Evolutionary conservation across 2,113 vertebrate genomes (phyloP), one percentile per base, ranked within the genome.

Genomic region (Telmatochromis bifrenatus): DNA sequence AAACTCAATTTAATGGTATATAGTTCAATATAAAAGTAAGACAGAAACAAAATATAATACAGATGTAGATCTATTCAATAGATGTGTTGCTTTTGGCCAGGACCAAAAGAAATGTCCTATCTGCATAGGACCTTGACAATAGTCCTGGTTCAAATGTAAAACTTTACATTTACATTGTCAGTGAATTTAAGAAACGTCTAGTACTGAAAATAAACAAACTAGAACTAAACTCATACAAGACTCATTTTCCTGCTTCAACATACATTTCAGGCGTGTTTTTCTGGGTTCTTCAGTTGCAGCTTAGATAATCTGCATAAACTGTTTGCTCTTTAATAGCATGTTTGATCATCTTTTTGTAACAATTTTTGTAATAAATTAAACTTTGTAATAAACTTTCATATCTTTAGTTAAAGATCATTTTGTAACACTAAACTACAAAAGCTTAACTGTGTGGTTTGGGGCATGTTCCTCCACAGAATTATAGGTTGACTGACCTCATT

Each of bases 21-120:
- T 21, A 4, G 15, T 17, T 31, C 15, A 75, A 19, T 31, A 31
- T 75, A 75, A 75, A 73, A 7, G 7, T 42, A 70, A 73, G 68
- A 49, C 9, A 75, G 42, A 28, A 49, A 49, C 70, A 19, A 75
- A 5, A 73, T 28, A 47, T 73, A 73, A 73, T 45, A 45, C 68
- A 45, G 39, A 15, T 73, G 0, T 9, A 73, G 68, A 45, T 26
- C 14, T 73, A 11, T 2, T 45, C 65, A 45, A 6, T 28, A 42
- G n/a, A 3, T 73, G 5, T 73, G 13, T 45, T 73, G 14, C 37
- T 42, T 26, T 45, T 7, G 21, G 5, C 13, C 21, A 26, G 68
- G 13, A 26, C 13, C 5, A 15, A 62, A 62, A 33, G 0, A 62
- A 62, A 62, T 10, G 0, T 33, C 58, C 2, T 3, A 33, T 60